These are phyloP conservation scores for Chlorops oryzae DNA, from an alignment of 1,140 invertebrate genomes.

Conservation along the genomic window DNA sequence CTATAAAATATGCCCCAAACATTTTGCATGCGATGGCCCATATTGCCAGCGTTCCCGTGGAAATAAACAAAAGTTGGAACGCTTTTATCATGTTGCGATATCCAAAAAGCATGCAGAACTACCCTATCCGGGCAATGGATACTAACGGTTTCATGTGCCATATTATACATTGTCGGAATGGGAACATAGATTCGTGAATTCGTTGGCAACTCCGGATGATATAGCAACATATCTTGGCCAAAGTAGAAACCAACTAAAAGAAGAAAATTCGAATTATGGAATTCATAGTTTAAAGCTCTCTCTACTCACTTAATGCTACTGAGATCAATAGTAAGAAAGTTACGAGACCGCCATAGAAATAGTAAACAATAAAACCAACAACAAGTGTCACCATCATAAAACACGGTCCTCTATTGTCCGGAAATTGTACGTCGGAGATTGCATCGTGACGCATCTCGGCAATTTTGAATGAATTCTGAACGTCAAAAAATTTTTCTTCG, in stretches of 20 bases:
- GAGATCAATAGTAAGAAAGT: conserved; percentile 64
- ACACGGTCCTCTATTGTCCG: no score
- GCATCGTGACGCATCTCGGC: no score
- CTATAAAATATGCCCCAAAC: conserved; percentile 71
- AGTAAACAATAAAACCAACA: conserved; percentile 63
- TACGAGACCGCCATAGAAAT: conserved; percentile 69
- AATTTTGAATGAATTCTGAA: no score
- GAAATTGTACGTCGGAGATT: no score
- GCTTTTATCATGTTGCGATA: conserved; percentile 64
- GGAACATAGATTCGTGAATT: conserved; percentile 82
- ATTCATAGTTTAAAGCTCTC: not conserved
- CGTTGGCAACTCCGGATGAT: conserved; percentile 80
- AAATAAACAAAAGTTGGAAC: conserved; percentile 82
- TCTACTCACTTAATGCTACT: conserved; percentile 58
- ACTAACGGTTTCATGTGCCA: conserved; percentile 68
- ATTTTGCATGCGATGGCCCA: conserved; percentile 82
- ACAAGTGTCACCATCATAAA: conserved; percentile 27
- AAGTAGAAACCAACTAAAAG: conserved; percentile 74
- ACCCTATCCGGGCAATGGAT: conserved; percentile 72
- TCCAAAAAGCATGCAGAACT: conserved; percentile 78
- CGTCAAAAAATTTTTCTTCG: no score
- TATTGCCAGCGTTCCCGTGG: conserved; percentile 95
- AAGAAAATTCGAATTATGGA: not conserved
- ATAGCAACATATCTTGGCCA: conserved; percentile 78
- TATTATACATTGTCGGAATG: conserved; percentile 71